Evolutionary conservation across 1,140 invertebrate genomes (phyloP).

Genomic region (Brachionus koreanus): DNA sequence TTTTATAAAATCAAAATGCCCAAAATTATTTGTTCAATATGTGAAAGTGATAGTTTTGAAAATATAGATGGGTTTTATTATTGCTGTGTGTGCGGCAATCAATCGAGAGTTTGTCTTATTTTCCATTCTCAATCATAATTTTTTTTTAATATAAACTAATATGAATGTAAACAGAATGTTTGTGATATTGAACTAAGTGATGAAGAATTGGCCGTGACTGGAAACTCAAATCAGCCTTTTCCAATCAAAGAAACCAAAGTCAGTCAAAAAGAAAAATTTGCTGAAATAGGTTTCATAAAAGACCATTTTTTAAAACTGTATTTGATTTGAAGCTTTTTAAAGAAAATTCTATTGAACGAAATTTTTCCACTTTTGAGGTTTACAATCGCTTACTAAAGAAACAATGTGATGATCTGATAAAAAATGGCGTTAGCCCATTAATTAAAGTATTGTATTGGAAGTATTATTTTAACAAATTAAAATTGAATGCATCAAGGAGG

Average conservation of each 20-base stretch:
- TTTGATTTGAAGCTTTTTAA: neutral
- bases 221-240: neutral
- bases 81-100: conserved; percentile 3
- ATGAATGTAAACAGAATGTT: neutral
- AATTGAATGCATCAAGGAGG: neutral
- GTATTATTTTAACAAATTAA: neutral
- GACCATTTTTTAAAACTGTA: neutral
- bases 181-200: conserved; percentile 42
- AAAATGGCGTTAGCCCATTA: neutral
- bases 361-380: conserved; percentile 29
- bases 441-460: neutral
- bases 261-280: neutral
- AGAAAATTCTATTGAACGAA: neutral
- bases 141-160: neutral
- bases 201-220: neutral
- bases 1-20: conserved; percentile 1
- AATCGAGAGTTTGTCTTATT: neutral
- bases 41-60: conserved; percentile 38
- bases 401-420: conserved; percentile 35
- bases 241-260: neutral
- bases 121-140: neutral
- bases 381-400: neutral
- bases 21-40: conserved; percentile 26
- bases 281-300: neutral
- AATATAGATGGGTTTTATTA: conserved; percentile 42